Conservation (phyloP, 2,113 vertebrate genomes). For the Laticauda laticaudata region DNA sequence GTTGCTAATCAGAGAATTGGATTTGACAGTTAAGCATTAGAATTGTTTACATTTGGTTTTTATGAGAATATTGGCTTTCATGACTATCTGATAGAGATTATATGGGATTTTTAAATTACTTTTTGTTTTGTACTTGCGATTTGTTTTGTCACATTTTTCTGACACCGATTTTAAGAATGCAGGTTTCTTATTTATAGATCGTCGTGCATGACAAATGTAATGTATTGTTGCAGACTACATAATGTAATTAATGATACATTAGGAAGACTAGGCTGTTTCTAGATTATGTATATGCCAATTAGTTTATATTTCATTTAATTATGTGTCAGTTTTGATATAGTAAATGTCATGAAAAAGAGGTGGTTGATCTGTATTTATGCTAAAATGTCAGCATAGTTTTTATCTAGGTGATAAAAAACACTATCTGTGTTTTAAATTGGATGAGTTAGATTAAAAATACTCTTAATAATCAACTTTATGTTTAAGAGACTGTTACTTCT, state of each 20-base stretch:
- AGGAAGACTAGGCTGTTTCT: neutral
- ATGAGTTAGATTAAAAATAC: neutral
- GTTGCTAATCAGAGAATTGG: conserved; percentile 37
- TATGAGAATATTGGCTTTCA: conserved; percentile 44
- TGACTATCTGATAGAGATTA: conserved; percentile 53
- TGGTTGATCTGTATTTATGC: neutral
- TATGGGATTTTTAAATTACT: conserved; percentile 40
- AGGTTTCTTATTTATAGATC: conserved; percentile 58
- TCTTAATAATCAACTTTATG: neutral
- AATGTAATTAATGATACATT: conserved; percentile 51
- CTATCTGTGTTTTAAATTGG: conserved; percentile 35
- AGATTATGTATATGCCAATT: conserved; percentile 43
- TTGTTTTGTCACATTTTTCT: conserved; percentile 59
- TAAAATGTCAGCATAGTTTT: conserved; percentile 26
- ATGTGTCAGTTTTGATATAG: conserved; percentile 22
- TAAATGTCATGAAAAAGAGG: neutral
- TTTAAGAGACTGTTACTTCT: neutral
- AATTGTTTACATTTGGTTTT: conserved; percentile 46
- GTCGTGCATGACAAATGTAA: neutral
- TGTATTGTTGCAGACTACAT: conserved; percentile 42
- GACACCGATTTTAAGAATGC: conserved; percentile 42
- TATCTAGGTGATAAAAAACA: neutral
- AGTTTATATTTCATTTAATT: conserved; percentile 49
- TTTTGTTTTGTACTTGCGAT: conserved; percentile 39
- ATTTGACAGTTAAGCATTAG: conserved; percentile 36